Evolutionary conservation across 2,797 vertebrate species (phyloP).

Genomic region (Telmatherina bonti): DNA sequence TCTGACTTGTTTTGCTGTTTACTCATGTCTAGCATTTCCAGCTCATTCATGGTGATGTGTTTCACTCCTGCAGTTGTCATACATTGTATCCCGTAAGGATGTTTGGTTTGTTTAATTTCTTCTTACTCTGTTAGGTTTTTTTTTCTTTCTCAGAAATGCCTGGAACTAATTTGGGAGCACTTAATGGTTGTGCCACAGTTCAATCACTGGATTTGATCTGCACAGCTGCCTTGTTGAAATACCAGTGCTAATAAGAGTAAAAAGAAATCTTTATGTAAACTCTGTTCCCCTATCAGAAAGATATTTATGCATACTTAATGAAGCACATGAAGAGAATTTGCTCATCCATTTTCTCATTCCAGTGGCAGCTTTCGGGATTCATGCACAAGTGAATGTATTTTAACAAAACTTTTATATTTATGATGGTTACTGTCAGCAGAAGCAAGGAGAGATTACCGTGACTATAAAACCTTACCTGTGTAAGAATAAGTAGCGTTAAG

Average conservation of each 20-base stretch:
- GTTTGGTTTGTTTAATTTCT: constrained; percentile 21
- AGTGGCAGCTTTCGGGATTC: constrained; percentile 66
- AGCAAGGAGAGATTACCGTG: constrained; percentile 41
- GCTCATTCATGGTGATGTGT: background rate
- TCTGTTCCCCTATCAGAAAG: background rate
- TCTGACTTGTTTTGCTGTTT: constrained; percentile 21
- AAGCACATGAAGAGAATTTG: background rate
- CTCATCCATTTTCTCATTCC: constrained; percentile 34
- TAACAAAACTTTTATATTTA: constrained; percentile 62
- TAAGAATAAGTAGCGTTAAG: constrained; percentile 14
- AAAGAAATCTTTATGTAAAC: background rate
- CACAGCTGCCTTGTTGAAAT: background rate
- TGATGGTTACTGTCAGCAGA: constrained; percentile 33
- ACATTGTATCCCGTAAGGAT: background rate
- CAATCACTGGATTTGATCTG: constrained; percentile 10
- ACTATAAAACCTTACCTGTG: constrained; percentile 19
- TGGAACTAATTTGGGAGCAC: constrained; percentile 10
- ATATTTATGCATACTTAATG: constrained; percentile 1
- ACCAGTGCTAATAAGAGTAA: background rate
- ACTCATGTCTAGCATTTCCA: constrained; percentile 17
- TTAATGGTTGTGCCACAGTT: constrained; percentile 22
- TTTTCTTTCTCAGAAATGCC: background rate
- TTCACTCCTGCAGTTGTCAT: constrained; percentile 17
- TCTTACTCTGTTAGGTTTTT: constrained; percentile 1
- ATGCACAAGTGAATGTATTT: constrained; percentile 68